phyloP scores from a whole-genome alignment of 2,797 vertebrate species.

The Propithecus deckenii region DNA sequence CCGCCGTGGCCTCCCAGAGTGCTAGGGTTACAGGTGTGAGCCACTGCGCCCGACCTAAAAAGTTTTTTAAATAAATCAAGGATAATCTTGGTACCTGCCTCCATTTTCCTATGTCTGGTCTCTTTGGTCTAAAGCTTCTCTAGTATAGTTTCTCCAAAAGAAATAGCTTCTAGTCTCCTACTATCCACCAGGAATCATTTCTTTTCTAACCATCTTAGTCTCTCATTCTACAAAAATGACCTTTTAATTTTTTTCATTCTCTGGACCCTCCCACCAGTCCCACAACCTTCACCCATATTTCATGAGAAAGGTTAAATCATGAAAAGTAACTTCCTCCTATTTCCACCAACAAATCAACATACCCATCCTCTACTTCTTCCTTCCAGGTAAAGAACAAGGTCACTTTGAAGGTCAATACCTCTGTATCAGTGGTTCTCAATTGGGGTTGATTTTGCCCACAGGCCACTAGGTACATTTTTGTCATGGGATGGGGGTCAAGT shows the following conservation, averaged over 20 bases:
- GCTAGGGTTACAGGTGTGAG: no score
- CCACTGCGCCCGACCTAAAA: no score
- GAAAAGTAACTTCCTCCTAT: not conserved
- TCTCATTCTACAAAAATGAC: not conserved
- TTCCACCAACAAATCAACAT: not conserved
- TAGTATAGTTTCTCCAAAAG: not conserved
- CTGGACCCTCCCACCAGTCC: not conserved
- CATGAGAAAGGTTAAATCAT: not conserved
- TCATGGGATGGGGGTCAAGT: not conserved
- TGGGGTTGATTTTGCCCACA: not conserved
- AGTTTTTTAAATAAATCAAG: not conserved
- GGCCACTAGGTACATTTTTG: not conserved
- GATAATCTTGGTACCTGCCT: not conserved
- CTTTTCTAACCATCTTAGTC: not conserved
- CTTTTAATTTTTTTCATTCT: not conserved
- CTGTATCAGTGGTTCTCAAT: not conserved
- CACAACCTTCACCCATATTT: not conserved
- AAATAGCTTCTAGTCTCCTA: not conserved
- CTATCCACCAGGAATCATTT: not conserved
- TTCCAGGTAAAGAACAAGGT: not conserved
- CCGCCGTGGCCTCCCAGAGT: no score
- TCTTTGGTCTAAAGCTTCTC: not conserved
- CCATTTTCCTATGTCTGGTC: not conserved
- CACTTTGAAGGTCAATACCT: not conserved
- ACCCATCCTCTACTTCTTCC: not conserved